Conservation (phyloP, 1,140 invertebrate species). For the Cotesia chilonis region DNA sequence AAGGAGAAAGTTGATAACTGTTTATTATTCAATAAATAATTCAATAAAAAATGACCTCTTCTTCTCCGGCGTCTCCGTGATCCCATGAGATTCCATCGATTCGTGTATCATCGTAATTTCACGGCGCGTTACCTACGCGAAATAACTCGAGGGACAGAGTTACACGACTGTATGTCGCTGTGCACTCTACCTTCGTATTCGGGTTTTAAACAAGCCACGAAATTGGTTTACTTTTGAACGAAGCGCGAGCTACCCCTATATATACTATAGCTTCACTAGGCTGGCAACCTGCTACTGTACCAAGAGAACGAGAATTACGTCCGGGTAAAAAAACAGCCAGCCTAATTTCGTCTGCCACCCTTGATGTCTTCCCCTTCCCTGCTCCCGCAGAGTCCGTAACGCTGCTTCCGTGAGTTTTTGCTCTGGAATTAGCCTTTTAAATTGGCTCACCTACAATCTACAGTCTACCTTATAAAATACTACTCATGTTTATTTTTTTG, state of each 20-base stretch:
- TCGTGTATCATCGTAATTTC: conserved; percentile 67
- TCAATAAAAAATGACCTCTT: conserved; percentile 1
- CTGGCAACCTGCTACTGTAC: neutral
- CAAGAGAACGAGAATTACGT: conserved; percentile 8
- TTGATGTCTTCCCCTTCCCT: neutral
- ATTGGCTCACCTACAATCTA: conserved; percentile 25
- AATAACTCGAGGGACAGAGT: conserved; percentile 61
- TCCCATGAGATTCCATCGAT: conserved; percentile 53
- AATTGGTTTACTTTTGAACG: conserved; percentile 63
- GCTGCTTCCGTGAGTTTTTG: conserved; percentile 14
- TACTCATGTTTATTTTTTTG: conserved; percentile 6
- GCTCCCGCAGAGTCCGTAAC: neutral
- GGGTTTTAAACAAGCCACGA: conserved; percentile 65
- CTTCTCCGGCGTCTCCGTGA: neutral
- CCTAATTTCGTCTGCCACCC: conserved; percentile 27
- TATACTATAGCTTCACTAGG: neutral
- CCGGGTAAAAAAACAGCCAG: conserved; percentile 22
- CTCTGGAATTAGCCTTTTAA: conserved; percentile 25
- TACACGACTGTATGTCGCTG: conserved; percentile 20
- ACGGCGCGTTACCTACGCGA: conserved; percentile 66
- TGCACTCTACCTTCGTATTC: conserved; percentile 46
- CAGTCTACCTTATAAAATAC: neutral
- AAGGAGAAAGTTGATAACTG: neutral
- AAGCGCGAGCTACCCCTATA: conserved; percentile 5
- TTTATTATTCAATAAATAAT: neutral